A percentile compares a stretch with the other conserved stretches of the same genome.
phyloP scores from a whole-genome alignment of 2,888 invertebrate species.

The Polydrusus pterygomalis region DNA sequence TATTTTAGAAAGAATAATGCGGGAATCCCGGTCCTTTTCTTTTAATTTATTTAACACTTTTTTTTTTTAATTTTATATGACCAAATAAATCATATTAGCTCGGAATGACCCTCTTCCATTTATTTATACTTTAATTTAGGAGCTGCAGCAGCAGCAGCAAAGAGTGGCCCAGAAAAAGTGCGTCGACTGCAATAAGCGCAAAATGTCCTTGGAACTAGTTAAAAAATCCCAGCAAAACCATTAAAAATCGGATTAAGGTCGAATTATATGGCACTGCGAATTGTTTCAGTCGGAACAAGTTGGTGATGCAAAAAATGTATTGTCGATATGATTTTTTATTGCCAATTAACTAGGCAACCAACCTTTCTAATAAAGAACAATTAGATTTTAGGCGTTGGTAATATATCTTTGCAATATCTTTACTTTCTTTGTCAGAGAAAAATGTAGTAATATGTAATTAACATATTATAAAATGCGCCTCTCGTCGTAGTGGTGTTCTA shows the following conservation, averaged over 20 bases:
- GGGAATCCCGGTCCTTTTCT: too few species aligned
- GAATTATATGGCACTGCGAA: slow-evolving; percentile 38
- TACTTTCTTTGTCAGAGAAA: too few species aligned
- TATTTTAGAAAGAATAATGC: too few species aligned
- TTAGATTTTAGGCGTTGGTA: not conserved
- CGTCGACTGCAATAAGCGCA: slow-evolving; percentile 46
- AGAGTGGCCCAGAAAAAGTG: slow-evolving; percentile 54
- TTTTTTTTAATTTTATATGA: not conserved
- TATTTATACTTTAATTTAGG: slow-evolving; percentile 47
- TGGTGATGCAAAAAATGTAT: slow-evolving; percentile 31
- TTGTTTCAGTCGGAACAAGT: slow-evolving; percentile 38
- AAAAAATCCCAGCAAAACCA: slow-evolving; percentile 49
- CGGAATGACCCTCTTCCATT: slow-evolving; percentile 8
- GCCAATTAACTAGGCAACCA: slow-evolving; percentile 11
- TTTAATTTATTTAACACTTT: too few species aligned
- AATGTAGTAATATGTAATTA: too few species aligned
- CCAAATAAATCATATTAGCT: not conserved
- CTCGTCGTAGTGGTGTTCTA: too few species aligned
- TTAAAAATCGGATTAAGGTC: slow-evolving; percentile 54
- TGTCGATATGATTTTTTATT: slow-evolving; percentile 36
- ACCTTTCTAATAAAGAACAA: slow-evolving; percentile 1
- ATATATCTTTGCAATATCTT: too few species aligned
- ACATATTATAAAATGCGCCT: too few species aligned
- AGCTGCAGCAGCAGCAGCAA: slow-evolving; percentile 47
- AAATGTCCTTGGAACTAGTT: slow-evolving; percentile 49